Percentiles rank a stretch among this genome's conserved stretches.
phyloP scores from a whole-genome alignment of 92 coral and sea anemone genomes.

The Bergia puertoricense region DNA sequence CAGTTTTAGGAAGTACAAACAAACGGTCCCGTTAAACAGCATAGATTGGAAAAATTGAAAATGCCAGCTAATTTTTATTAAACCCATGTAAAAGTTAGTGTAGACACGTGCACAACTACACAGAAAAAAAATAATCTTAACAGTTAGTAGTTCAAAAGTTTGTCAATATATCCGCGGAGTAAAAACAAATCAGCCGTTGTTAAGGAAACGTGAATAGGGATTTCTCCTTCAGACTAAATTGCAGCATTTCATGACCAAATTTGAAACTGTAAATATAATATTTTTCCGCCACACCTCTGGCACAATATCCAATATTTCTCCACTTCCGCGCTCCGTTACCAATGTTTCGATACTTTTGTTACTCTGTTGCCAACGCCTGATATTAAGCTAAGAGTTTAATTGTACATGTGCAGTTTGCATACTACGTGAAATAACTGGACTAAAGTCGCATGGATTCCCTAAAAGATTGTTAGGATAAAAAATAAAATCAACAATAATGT shows the following conservation, averaged over 20 bases:
- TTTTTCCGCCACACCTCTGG: conserved; percentile 39
- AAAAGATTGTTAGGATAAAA: neutral
- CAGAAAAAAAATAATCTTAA: neutral
- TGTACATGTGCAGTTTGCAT: neutral
- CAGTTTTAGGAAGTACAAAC: too few relatives aligned
- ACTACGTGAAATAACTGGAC: neutral
- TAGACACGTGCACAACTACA: neutral
- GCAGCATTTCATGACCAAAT: conserved; percentile 34
- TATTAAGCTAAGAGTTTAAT: neutral
- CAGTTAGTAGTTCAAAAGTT: neutral
- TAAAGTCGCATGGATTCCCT: neutral
- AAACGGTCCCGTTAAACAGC: too few relatives aligned
- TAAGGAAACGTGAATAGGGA: conserved; percentile 7
- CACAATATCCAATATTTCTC: conserved; percentile 20
- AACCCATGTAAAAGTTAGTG: neutral
- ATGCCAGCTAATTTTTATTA: neutral
- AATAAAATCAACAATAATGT: neutral
- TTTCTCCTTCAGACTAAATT: conserved; percentile 1
- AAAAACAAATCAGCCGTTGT: conserved; percentile 17
- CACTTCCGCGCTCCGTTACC: neutral
- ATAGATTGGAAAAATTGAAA: too few relatives aligned
- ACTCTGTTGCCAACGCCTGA: conserved; percentile 15
- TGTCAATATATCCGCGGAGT: neutral
- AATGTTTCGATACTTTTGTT: conserved; percentile 15
- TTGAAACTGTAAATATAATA: conserved; percentile 24